Evolutionary conservation across 2,113 vertebrate genomes (phyloP).

Genomic region (Calidris pygmaea): DNA sequence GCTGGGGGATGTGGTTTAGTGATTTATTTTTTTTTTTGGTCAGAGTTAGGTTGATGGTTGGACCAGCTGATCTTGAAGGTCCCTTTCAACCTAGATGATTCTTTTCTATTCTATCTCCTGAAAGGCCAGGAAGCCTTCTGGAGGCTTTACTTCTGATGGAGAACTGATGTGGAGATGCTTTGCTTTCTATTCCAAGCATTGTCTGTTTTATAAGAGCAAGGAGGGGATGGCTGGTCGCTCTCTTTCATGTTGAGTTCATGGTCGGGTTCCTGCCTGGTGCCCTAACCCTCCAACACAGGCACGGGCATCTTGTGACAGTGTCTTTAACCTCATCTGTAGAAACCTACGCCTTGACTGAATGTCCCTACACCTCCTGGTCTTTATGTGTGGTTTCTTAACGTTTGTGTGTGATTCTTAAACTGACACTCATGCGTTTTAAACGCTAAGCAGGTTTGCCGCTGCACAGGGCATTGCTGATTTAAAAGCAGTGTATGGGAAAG

Average conservation of each 20-base stretch:
- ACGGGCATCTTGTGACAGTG: no score
- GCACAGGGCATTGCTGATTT: background rate
- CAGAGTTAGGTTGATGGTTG: no score
- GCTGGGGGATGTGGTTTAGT: no score
- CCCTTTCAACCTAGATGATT: no score
- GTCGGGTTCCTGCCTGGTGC: background rate
- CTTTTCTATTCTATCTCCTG: background rate
- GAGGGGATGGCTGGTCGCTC: background rate
- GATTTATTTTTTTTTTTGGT: no score
- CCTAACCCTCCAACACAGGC: rapidly evolving
- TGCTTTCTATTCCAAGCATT: no score
- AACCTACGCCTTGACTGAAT: background rate
- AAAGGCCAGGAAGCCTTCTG: background rate
- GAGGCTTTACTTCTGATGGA: background rate
- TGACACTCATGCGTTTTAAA: background rate
- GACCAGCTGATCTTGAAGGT: no score
- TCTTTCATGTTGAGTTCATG: background rate
- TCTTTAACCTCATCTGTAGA: background rate
- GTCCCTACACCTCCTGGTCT: background rate
- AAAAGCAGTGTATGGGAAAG: background rate
- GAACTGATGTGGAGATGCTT: background rate
- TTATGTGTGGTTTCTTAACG: background rate
- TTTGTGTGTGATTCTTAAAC: background rate
- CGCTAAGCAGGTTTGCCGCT: background rate
- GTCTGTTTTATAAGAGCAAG: background rate